Percentiles rank a stretch among this genome's conserved stretches.
Conservation (phyloP, 2,797 vertebrate genomes). For the Prionace glauca region DNA sequence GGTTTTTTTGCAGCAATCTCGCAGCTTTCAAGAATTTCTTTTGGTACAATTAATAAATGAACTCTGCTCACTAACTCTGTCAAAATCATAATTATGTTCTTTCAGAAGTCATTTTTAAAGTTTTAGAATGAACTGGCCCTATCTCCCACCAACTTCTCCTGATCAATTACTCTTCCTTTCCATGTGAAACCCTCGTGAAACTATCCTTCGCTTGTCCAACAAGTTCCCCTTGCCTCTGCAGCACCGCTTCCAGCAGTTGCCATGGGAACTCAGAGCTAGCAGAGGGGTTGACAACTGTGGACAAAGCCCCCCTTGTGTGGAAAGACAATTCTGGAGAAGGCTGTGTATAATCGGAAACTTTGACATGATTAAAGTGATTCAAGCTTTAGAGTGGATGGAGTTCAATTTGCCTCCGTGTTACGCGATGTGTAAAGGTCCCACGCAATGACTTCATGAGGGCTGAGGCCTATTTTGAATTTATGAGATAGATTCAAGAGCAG, state of each 20-base stretch:
- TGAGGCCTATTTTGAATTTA: background rate
- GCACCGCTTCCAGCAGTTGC: background rate
- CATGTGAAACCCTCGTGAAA: background rate
- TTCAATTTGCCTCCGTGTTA: background rate
- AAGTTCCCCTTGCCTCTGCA: background rate
- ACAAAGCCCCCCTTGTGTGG: slow-evolving; percentile 1
- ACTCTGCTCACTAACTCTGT: background rate
- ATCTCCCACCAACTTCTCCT: background rate
- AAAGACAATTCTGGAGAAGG: background rate
- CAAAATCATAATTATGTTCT: background rate
- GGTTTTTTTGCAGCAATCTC: background rate
- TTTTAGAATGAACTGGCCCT: background rate
- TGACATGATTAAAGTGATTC: background rate
- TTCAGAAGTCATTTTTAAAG: background rate
- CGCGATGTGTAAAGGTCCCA: background rate
- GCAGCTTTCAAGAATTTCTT: background rate
- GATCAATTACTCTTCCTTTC: background rate
- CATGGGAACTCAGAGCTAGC: background rate
- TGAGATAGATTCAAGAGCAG: background rate
- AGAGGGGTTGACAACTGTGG: background rate
- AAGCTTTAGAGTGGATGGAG: background rate
- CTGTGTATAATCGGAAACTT: background rate
- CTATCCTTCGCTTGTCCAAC: background rate
- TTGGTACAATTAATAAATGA: background rate
- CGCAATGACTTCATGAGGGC: background rate